Conservation (phyloP, 2,113 vertebrate species). For the Tetraodon nigroviridis region DNA sequence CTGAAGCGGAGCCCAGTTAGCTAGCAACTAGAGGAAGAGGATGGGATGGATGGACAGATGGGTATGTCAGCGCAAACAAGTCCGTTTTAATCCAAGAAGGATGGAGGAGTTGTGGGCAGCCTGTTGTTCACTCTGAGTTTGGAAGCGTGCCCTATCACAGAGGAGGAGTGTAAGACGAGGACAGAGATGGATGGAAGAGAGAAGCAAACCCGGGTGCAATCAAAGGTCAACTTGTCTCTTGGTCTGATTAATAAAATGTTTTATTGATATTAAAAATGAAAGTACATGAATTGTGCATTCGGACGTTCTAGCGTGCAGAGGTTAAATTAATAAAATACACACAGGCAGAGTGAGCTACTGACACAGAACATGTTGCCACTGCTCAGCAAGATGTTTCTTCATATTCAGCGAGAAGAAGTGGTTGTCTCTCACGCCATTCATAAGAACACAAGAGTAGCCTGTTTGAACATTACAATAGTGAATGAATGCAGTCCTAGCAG, state of each 20-base stretch:
- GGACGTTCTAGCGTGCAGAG: conserved; percentile 80
- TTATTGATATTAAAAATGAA: conserved; percentile 85
- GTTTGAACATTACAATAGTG: conserved; percentile 71
- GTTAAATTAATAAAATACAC: conserved; percentile 80
- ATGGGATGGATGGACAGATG: conserved; percentile 30
- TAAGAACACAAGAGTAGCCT: conserved; percentile 70
- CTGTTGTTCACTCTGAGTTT: conserved; percentile 29
- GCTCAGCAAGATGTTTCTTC: conserved; percentile 68
- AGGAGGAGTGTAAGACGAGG: conserved; percentile 11
- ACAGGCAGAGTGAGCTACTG: conserved; percentile 75
- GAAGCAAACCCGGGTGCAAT: conserved; percentile 50
- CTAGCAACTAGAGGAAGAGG: conserved; percentile 31
- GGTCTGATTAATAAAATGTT: conserved; percentile 76
- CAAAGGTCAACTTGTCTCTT: conserved; percentile 17
- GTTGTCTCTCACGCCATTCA: conserved; percentile 67
- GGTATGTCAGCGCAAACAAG: conserved; percentile 48
- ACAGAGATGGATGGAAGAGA: conserved; percentile 5
- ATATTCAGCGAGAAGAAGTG: conserved; percentile 68
- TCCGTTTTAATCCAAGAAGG: conserved; percentile 44
- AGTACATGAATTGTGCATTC: conserved; percentile 84
- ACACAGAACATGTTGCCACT: conserved; percentile 65
- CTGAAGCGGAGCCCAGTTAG: conserved; percentile 42
- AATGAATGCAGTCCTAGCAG: conserved; percentile 77
- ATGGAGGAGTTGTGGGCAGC: conserved; percentile 29
- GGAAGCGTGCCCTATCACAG: conserved; percentile 28